These are phyloP conservation scores for Drosophila atripex DNA, from an alignment of 2,888 invertebrate genomes.

Conservation along the genomic window DNA sequence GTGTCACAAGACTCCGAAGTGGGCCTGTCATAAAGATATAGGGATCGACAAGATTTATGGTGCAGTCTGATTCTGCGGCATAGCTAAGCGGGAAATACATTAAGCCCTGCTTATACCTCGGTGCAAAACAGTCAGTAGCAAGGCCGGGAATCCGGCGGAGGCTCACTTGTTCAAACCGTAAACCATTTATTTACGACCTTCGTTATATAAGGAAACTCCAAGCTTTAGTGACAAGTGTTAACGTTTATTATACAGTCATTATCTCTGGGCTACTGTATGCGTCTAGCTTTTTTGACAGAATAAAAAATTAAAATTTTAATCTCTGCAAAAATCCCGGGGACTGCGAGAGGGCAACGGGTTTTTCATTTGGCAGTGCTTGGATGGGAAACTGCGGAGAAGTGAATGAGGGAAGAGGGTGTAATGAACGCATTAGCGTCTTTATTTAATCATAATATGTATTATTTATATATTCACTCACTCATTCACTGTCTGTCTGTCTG, in stretches of 20 bases:
- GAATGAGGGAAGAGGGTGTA: slow-evolving; percentile 37
- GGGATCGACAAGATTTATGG: slow-evolving; percentile 46
- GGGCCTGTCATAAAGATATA: slow-evolving; percentile 26
- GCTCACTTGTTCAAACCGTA: background rate
- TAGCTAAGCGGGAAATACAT: background rate
- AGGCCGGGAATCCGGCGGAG: slow-evolving; percentile 9
- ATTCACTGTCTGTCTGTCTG: too few relatives aligned
- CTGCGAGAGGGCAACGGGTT: slow-evolving; percentile 46
- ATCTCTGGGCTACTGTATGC: background rate
- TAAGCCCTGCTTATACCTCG: background rate
- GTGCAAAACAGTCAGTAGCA: slow-evolving; percentile 44
- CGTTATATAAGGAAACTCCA: background rate
- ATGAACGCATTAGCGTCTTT: slow-evolving; percentile 53
- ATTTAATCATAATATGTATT: slow-evolving; percentile 17
- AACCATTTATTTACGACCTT: background rate
- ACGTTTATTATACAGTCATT: background rate
- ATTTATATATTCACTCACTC: slow-evolving; percentile 18
- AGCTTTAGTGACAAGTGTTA: background rate
- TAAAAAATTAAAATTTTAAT: background rate
- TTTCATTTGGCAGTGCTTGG: slow-evolving; percentile 6
- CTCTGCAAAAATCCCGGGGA: background rate
- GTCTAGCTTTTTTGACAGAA: slow-evolving; percentile 6
- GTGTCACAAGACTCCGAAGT: slow-evolving; percentile 45
- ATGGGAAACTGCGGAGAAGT: slow-evolving; percentile 8
- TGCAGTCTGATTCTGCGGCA: background rate